Base-by-base conservation (phyloP, 1,140 invertebrate species). In the Luehdorfia chinensis region DNA sequence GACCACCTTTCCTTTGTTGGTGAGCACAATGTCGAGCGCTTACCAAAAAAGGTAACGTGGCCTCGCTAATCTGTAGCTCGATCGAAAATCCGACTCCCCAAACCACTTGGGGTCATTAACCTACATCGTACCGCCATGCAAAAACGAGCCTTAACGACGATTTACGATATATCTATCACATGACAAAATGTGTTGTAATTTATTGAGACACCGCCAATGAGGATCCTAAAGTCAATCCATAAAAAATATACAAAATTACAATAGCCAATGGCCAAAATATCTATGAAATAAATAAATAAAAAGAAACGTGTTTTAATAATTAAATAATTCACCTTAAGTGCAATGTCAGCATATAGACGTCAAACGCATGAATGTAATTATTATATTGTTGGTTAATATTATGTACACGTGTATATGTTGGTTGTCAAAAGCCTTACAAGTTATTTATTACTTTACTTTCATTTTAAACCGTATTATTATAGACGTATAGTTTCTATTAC, bases 381-480 rank as follows among this genome's bases (percentile, higher is more conserved):
- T 14, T 43, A 43, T 18, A 18, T 16, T 34, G 8, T 34, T 30
- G 14, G 9, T 37, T 23, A 14, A 11, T 30, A 43, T 28, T 31
- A 11, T 11, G 28, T 31, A 31, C 11, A 1, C 19, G 21, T 39
- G 21, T 39, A 30, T 43, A n/a, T 43, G 14, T 30, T 43, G 25
- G 25, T 43, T 18, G 7, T 43, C 39, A 43, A 43, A 43, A 43
- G 39, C 39, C 23, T 43, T 43, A 43, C 39, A 43, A 43, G 13
- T 37, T 28, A 4, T 28, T 28, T 6, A 28, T 6, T 21, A 21
- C 19, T 6, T 2, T 21, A 21, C 19, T 6, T 19, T 23, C 12
- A 41, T 30, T 43, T 30, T 43, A 16, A 14, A 43, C 25, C 7
- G 4, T 28, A 27, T 43, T 9, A 3, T 4, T 5, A 43, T 27